Evolutionary conservation across 2,888 invertebrate species (phyloP).

Genomic region (Euplexia lucipara): DNA sequence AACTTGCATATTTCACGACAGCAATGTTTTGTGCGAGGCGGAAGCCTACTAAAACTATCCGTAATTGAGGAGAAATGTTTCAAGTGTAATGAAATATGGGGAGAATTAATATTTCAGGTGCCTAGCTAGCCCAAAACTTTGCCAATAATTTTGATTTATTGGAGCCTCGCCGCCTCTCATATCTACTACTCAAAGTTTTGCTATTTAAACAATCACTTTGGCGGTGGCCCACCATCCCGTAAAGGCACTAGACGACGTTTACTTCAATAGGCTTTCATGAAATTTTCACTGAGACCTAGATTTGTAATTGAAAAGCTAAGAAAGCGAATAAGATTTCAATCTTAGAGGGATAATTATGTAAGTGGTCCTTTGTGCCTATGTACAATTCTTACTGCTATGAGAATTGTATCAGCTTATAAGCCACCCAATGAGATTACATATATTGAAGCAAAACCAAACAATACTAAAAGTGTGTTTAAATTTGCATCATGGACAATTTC

Average conservation of each 20-base stretch:
- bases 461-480: slow-evolving; percentile 25
- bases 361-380: neutral
- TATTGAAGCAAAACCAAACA: neutral
- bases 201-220: slow-evolving; percentile 76
- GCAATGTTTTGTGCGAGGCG: slow-evolving; percentile 55
- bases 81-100: slow-evolving; percentile 77
- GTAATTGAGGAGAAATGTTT: slow-evolving; percentile 76
- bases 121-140: slow-evolving; percentile 78
- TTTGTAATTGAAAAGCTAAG: slow-evolving; percentile 39
- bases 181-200: slow-evolving; percentile 77
- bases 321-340: slow-evolving; percentile 18
- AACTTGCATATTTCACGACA: slow-evolving; percentile 59
- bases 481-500: slow-evolving; percentile 49
- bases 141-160: slow-evolving; percentile 85
- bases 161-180: slow-evolving; percentile 75
- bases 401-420: neutral
- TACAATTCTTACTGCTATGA: neutral
- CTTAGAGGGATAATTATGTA: slow-evolving; percentile 7
- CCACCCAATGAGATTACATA: neutral
- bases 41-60: slow-evolving; percentile 69
- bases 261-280: slow-evolving; percentile 43
- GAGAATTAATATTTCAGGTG: slow-evolving; percentile 82
- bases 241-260: slow-evolving; percentile 43
- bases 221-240: slow-evolving; percentile 40
- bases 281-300: slow-evolving; percentile 37